Percentiles rank a stretch among this genome's conserved stretches.
These are phyloP conservation scores for Trinorchestia longiramus DNA, from an alignment of 1,140 invertebrate species.

Conservation along the genomic window DNA sequence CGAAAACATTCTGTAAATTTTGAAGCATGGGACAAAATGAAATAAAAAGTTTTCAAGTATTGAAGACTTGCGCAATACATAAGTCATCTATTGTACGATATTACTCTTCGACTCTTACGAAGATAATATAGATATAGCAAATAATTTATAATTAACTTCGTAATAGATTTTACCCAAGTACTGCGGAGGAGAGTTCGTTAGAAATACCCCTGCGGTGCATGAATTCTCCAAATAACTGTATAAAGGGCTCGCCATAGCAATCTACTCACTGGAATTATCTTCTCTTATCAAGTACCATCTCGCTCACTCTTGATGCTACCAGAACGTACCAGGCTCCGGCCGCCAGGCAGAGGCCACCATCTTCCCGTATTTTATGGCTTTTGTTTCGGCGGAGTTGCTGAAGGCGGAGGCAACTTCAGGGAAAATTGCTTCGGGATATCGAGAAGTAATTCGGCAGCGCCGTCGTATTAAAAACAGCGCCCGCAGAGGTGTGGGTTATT, in stretches of 20 bases:
- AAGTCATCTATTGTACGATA: too few species aligned
- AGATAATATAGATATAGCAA: too few species aligned
- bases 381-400: conserved; percentile 44
- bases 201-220: not conserved
- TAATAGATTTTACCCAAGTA: too few species aligned
- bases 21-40: too few species aligned
- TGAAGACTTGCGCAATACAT: too few species aligned
- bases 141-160: too few species aligned
- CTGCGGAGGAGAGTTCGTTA: not conserved
- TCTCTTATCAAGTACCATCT: not conserved
- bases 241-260: not conserved
- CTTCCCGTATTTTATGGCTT: not conserved
- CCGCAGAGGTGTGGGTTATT: conserved; percentile 23
- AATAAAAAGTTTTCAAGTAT: too few species aligned
- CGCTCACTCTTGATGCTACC: not conserved
- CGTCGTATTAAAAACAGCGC: conserved; percentile 37
- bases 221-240: not conserved
- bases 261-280: not conserved
- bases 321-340: not conserved
- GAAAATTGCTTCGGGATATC: conserved; percentile 35
- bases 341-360: not conserved
- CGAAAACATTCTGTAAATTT: too few species aligned
- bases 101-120: too few species aligned
- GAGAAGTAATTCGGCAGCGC: conserved; percentile 6
- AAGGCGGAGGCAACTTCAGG: not conserved